Percentiles rank a stretch among this genome's conserved stretches.
Conservation (phyloP, 2,888 invertebrate species). For the Cistogaster globosa region DNA sequence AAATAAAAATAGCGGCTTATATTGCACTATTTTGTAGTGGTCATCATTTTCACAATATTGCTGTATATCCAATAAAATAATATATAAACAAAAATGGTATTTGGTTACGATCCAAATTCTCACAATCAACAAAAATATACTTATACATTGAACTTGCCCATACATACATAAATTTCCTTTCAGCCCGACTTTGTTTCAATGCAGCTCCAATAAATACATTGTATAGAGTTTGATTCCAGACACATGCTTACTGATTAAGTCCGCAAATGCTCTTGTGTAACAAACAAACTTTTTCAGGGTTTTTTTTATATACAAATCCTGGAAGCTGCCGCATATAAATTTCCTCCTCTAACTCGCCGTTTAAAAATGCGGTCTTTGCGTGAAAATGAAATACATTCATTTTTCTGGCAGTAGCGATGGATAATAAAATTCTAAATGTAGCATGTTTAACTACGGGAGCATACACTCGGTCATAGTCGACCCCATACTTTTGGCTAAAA, state of each 20-base stretch:
- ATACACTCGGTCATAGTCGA: neutral
- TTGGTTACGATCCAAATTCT: neutral
- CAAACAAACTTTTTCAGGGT: constrained; percentile 30
- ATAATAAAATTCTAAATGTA: neutral
- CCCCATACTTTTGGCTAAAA: no score
- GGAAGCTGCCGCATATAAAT: constrained; percentile 67
- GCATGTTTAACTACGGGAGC: constrained; percentile 6
- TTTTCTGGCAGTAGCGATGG: neutral
- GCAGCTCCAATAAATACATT: neutral
- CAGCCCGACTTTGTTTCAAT: constrained; percentile 30
- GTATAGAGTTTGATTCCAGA: constrained; percentile 62
- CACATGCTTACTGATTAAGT: constrained; percentile 62
- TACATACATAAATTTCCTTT: constrained; percentile 3
- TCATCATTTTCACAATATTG: no score
- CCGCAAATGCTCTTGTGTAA: constrained; percentile 59
- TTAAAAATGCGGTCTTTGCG: constrained; percentile 61
- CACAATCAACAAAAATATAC: neutral
- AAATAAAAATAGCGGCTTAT: no score
- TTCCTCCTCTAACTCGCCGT: constrained; percentile 27
- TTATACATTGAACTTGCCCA: neutral
- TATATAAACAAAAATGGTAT: no score
- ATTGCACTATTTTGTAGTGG: no score
- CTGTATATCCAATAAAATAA: no score
- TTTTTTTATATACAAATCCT: constrained; percentile 41
- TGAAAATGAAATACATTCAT: constrained; percentile 41